phyloP scores from a whole-genome alignment of 2,888 invertebrate genomes.

The Latheticus oryzae region DNA sequence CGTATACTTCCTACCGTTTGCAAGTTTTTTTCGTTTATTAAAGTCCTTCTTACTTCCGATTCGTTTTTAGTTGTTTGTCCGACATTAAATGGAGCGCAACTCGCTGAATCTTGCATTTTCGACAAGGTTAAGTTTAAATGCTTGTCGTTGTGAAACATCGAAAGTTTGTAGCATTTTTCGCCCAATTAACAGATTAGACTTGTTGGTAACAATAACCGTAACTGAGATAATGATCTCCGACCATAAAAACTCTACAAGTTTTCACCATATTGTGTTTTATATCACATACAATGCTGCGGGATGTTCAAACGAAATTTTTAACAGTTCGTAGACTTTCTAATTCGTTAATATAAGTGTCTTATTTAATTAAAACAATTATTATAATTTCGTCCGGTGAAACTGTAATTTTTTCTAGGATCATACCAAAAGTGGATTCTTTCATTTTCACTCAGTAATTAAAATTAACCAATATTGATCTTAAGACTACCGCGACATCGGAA shows the following conservation, averaged over 20 bases:
- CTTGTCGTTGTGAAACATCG: conserved; percentile 12
- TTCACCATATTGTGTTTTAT: conserved; percentile 23
- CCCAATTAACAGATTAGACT: conserved; percentile 24
- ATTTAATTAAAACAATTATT: conserved; percentile 7
- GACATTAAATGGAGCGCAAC: conserved; percentile 31
- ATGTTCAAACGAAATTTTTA: conserved; percentile 10
- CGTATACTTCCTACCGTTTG: conserved; percentile 38
- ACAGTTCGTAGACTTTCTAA: conserved; percentile 18
- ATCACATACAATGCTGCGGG: conserved; percentile 2
- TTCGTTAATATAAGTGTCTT: conserved; percentile 7
- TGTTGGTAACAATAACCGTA: conserved; percentile 18
- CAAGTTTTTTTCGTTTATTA: conserved; percentile 10
- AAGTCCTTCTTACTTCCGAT: conserved; percentile 36
- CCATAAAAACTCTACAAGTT: conserved; percentile 9
- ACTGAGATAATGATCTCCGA: conserved; percentile 22
- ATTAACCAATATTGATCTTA: background rate
- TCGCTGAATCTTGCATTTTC: conserved; percentile 1
- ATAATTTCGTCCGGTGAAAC: conserved; percentile 2
- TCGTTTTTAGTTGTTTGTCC: conserved; percentile 24
- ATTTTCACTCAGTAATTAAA: conserved; percentile 13
- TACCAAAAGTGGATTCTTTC: too few relatives aligned
- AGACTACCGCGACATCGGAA: background rate
- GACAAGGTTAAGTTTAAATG: conserved; percentile 23
- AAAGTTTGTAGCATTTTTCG: conserved; percentile 3
- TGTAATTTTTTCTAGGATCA: too few relatives aligned